Conservation (phyloP, 2,888 invertebrate species). For the Julus scandinavius region DNA sequence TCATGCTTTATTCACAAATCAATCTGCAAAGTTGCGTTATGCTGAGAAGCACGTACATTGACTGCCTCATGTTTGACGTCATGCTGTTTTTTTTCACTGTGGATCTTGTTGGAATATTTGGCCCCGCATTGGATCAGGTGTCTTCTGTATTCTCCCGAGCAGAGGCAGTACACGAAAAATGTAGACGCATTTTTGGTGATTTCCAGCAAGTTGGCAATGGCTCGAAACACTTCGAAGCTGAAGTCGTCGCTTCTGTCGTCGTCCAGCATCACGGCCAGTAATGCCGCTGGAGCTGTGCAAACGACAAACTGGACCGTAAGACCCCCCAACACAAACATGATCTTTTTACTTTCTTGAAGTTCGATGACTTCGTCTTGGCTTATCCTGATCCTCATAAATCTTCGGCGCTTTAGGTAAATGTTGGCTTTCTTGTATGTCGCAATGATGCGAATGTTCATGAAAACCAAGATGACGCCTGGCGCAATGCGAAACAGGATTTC, state of each 20-base stretch:
- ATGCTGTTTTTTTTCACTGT: neutral
- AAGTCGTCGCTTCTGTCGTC: neutral
- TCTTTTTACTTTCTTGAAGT: neutral
- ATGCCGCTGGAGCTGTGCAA: slow-evolving; percentile 52
- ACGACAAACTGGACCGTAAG: slow-evolving; percentile 51
- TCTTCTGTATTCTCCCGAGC: slow-evolving; percentile 51
- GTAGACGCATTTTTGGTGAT: slow-evolving; percentile 51
- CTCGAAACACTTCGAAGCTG: slow-evolving; percentile 37
- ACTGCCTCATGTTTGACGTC: neutral
- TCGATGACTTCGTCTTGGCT: slow-evolving; percentile 31
- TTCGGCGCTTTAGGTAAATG: neutral
- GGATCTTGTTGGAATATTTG: slow-evolving; percentile 27
- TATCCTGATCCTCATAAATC: slow-evolving; percentile 19
- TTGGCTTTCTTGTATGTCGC: slow-evolving; percentile 48
- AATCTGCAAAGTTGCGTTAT: neutral
- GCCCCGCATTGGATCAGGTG: neutral
- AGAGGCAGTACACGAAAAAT: slow-evolving; percentile 53
- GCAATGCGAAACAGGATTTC: slow-evolving; percentile 51
- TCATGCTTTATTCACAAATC: neutral
- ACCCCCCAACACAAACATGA: slow-evolving; percentile 48
- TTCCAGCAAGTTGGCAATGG: slow-evolving; percentile 51
- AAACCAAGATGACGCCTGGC: slow-evolving; percentile 21
- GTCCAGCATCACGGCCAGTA: slow-evolving; percentile 19
- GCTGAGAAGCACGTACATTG: neutral
- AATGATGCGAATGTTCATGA: slow-evolving; percentile 50